phyloP scores from a whole-genome alignment of 2,113 vertebrate genomes.

The Oncorhynchus nerka region DNA sequence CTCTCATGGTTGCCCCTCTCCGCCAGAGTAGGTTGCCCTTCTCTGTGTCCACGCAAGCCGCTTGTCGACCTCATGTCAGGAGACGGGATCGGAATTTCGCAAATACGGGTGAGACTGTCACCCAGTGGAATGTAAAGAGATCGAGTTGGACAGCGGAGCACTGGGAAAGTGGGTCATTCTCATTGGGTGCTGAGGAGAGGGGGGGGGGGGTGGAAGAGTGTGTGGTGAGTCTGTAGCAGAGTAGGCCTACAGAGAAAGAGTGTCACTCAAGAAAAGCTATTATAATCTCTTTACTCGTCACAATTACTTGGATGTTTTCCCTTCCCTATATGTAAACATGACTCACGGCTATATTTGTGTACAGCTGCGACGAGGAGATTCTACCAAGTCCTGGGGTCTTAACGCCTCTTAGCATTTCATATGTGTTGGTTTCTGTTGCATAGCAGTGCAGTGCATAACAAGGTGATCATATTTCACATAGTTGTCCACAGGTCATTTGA shows the following conservation, averaged over 20 bases:
- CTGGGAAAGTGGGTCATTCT: constrained; percentile 46
- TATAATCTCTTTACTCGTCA: constrained; percentile 24
- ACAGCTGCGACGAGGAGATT: background rate
- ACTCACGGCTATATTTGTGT: constrained; percentile 12
- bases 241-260: constrained; percentile 10
- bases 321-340: background rate
- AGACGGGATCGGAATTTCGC: constrained; percentile 25
- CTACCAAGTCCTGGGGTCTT: background rate
- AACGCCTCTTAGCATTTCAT: background rate
- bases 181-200: background rate
- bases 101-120: constrained; percentile 37
- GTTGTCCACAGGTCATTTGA: background rate
- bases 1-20: background rate
- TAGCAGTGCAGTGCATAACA: background rate
- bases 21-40: background rate
- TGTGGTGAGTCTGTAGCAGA: constrained; percentile 8
- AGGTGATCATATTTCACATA: background rate
- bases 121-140: constrained; percentile 29
- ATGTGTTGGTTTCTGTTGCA: background rate
- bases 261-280: constrained; percentile 21
- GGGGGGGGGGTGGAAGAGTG: background rate
- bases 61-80: constrained; percentile 1
- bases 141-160: constrained; percentile 32
- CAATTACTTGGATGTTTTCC: constrained; percentile 6
- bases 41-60: background rate